A percentile compares a stretch with the other conserved stretches of the same genome.
These are phyloP conservation scores for Eupithecia centaureata DNA, from an alignment of 2,888 invertebrate genomes.

Conservation along the genomic window DNA sequence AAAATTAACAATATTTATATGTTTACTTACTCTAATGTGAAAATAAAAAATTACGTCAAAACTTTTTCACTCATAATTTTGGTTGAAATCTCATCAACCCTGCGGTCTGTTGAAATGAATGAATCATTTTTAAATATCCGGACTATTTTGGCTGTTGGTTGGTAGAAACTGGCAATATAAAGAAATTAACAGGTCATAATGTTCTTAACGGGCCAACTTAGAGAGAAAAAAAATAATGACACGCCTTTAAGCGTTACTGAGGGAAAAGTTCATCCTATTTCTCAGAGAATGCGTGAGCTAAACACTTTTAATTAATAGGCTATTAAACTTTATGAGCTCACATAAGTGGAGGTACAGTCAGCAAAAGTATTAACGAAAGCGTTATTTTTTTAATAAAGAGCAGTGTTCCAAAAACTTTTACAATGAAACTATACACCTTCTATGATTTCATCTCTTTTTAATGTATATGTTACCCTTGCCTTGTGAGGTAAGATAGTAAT, in stretches of 20 bases:
- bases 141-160: background rate
- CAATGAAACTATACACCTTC: background rate
- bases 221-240: conserved; percentile 24
- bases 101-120: no score
- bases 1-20: no score
- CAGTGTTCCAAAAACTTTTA: background rate
- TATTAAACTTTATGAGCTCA: conserved; percentile 23
- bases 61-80: no score
- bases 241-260: conserved; percentile 22
- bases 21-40: no score
- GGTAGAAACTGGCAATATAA: background rate
- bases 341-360: conserved; percentile 14
- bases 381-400: background rate
- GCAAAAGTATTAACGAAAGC: background rate
- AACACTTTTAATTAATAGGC: conserved; percentile 32
- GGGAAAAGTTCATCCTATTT: conserved; percentile 31
- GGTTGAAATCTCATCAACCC: no score
- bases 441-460: background rate
- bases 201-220: conserved; percentile 1
- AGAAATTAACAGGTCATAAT: conserved; percentile 2
- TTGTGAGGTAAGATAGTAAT: no score
- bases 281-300: conserved; percentile 30
- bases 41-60: no score
- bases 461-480: background rate
- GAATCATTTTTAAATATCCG: background rate